Evolutionary conservation across 2,113 vertebrate genomes (phyloP), one percentile per base, ranked within the genome.

Genomic region (Alectura lathami): DNA sequence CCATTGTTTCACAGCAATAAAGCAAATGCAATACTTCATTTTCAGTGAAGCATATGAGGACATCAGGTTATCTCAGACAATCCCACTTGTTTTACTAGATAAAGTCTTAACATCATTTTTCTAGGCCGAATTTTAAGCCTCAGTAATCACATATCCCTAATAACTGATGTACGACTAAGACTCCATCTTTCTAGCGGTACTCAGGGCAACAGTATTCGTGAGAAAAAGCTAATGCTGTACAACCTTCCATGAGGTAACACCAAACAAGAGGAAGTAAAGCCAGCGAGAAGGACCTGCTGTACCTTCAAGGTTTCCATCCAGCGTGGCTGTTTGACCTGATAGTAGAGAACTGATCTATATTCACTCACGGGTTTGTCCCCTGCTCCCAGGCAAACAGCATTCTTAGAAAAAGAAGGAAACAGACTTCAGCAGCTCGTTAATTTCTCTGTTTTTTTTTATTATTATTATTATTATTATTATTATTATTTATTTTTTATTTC

Each of bases 251-350:
- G n/a, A 93, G 20, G 29, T 11, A 47, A 12, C 30, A 30, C 69
- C 51, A 82, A 67, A 45, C 1, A 42, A 57, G 10, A 8, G 6
- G 6, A 26, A 63, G 20, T 15, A 51, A 63, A 3, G 7, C 4
- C 26, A n/a, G 32, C 2, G 10, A 12, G 11, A 59, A 36, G 5
- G 1, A 5, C 2, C 17, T 16, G 17, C 29, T 34, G 1, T 97
- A 99, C 99, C 99, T 99, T 99, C 91, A 99, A 96, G 0, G 99
- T 99, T 96, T 99, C 99, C 98, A 99, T 99, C 99, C 99, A 99
- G 2, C 99, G 99, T 1, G 99, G 99, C 94, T 99, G 99, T 75
- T 99, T 99, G 96, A 99, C 97, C 97, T 99, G 99, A 68, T 99
- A 99, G 97, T 99, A 99, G 50, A 99, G 98, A 14, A 99, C 99